Base-by-base conservation (phyloP, 2,888 invertebrate genomes). In the Rotaria magnacalcarata region DNA sequence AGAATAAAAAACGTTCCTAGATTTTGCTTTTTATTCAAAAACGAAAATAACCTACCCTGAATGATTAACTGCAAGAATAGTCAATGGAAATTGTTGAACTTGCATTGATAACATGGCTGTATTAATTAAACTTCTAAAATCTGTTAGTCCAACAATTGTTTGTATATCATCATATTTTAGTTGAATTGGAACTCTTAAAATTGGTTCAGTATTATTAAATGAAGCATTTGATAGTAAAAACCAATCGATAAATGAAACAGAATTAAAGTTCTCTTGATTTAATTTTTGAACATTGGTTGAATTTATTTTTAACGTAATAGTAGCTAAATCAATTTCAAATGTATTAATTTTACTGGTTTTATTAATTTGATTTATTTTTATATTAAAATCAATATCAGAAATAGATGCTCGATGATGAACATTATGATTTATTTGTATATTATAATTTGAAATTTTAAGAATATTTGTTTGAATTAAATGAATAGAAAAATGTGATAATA, bases 121-220 rank as follows among this genome's bases (percentile, higher is more conserved):
- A 47, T 80, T 80, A n/a, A 80, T 47, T 47, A 47, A 24, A 43
- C 43, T 47, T 47, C 47, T 80, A 24, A 47, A 47, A 47, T 80
- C 80, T 24, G 80, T 80, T 21, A 80, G 2, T 14, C n/a, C 80
- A n/a, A 80, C 47, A n/a, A 80, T 80, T 24, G 80, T 80, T 47
- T 80, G 80, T 3, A 80, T 80, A 80, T 80, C 24, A 80, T 80
- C 80, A 47, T 47, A n/a, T 80, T 80, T 47, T 24, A 80, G 6
- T 11, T 80, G 80, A 11, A 80, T 80, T 3, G 80, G 80, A 4
- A 80, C 80, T 2, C 80, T 47, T 41, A 80, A n/a, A 47, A 47
- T 80, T 11, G 80, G 10, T 80, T 47, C 80, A 11, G 10, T 47
- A 7, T 3, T 6, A 24, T 80, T n/a, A 14, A 10, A n/a, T n/a